Evolutionary conservation across 2,113 vertebrate genomes (phyloP), one percentile per base, ranked within the genome.

Genomic region (Hippolais icterina): DNA sequence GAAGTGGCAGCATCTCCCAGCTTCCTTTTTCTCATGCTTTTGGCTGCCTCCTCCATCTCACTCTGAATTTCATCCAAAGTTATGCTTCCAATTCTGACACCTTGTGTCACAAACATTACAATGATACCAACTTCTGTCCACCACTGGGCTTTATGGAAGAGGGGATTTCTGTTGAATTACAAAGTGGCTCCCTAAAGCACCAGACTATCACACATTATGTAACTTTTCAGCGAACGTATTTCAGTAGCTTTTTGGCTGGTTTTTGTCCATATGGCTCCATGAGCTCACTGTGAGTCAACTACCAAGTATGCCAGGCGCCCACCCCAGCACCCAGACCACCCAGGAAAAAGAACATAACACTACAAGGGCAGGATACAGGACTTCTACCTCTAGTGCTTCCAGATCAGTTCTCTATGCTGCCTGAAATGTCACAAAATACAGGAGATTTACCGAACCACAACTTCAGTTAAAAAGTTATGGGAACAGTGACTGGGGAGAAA

Each of bases 361-460:
- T 74, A 28, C 20, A 66, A 66, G 64, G 42, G 63, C 47, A 70
- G 39, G 47, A 87, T 54, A 41, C 22, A 8, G 35, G 57, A 61
- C 41, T 93, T 78, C 35, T 20, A 13, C 12, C 15, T 25, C 46
- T 7, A 21, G 16, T 41, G 15, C 29, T 66, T 72, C 33, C 66
- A 79, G 50, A 59, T 54, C 37, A 46, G 29, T 10, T 63, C 33
- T 79, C 57, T 2, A 0, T 17, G 46, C 21, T 66, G 47, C 54
- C 42, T 35, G 23, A 41, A 92, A 86, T 0, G 0, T n/a, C 80
- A 53, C 1, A 0, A 77, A 86, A 23, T 0, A 1, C 35, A 47
- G 5, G 3, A 24, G 9, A 84, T 68, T 65, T 84, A 39, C 42
- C 1, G 8, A 93, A 84, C 14, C 33, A 31, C 35, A 88, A 14